Percentiles rank a stretch among this genome's conserved stretches.
These are phyloP conservation scores for Erpetoichthys calabaricus DNA, from an alignment of 2,797 vertebrate genomes.

Conservation along the genomic window DNA sequence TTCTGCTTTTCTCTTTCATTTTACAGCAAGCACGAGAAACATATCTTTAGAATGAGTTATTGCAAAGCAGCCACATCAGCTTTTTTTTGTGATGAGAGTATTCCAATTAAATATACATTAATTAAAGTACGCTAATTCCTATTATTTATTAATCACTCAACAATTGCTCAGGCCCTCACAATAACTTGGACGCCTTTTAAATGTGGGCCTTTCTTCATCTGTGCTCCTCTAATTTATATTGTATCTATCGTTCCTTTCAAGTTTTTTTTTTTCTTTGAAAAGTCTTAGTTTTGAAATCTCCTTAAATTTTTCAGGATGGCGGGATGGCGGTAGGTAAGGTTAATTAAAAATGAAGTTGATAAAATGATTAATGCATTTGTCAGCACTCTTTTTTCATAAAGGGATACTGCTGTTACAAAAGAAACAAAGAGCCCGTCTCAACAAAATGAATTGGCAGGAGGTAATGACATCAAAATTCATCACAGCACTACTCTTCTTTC, in stretches of 20 bases:
- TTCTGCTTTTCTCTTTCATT: no score
- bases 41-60: no score
- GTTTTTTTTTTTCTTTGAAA: slow-evolving; percentile 9
- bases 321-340: slow-evolving; percentile 43
- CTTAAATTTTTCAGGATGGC: slow-evolving; percentile 17
- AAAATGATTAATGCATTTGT: slow-evolving; percentile 57
- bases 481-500: no score
- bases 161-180: no score
- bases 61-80: no score
- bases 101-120: slow-evolving; percentile 17
- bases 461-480: no score
- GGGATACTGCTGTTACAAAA: slow-evolving; percentile 19
- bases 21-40: no score
- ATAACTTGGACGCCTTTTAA: no score
- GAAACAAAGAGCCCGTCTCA: no score
- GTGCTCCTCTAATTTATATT: slow-evolving; percentile 18
- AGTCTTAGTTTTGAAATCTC: slow-evolving; percentile 7
- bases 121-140: no score
- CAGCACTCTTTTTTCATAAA: slow-evolving; percentile 41
- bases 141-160: no score
- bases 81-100: slow-evolving; percentile 23
- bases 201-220: slow-evolving; percentile 19
- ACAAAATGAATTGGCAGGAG: no score
- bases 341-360: slow-evolving; percentile 50
- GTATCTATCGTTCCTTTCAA: slow-evolving; percentile 20